These are phyloP conservation scores for Falco punctatus DNA, from an alignment of 2,113 vertebrate genomes.

Conservation along the genomic window DNA sequence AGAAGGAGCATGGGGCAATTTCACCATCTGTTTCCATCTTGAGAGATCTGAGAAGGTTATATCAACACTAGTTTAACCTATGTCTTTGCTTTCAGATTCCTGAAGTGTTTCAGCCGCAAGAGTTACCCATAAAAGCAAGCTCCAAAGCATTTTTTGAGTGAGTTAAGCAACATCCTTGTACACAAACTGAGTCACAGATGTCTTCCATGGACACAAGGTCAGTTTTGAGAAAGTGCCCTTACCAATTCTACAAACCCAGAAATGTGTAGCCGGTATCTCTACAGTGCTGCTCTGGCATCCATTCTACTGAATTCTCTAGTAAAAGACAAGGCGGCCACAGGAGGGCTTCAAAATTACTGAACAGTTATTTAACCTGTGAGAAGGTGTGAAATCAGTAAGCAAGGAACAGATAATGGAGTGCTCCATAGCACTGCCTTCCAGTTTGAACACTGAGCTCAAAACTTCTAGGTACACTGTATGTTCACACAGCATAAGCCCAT, in stretches of 20 bases:
- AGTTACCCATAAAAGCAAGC: background rate
- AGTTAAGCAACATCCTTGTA: background rate
- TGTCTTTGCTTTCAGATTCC: background rate
- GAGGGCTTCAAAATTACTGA: background rate
- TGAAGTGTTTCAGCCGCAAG: background rate
- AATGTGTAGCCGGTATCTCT: background rate
- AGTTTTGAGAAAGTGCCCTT: background rate
- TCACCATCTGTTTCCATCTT: background rate
- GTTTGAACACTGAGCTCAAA: background rate
- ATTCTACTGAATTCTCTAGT: background rate
- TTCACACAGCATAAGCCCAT: background rate
- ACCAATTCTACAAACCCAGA: background rate
- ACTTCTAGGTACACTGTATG: background rate
- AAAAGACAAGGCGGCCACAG: background rate
- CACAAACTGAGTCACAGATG: background rate
- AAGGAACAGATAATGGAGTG: background rate
- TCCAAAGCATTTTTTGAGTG: background rate
- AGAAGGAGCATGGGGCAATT: background rate
- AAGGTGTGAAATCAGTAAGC: background rate
- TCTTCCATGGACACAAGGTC: background rate
- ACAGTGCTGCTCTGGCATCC: background rate
- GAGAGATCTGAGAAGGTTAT: background rate
- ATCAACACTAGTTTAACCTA: background rate
- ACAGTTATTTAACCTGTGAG: background rate
- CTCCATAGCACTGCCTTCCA: background rate